Evolutionary conservation across 1,140 invertebrate genomes (phyloP), one percentile per base, ranked within the genome.

Genomic region (Pseudomyrmex flavicornis): DNA sequence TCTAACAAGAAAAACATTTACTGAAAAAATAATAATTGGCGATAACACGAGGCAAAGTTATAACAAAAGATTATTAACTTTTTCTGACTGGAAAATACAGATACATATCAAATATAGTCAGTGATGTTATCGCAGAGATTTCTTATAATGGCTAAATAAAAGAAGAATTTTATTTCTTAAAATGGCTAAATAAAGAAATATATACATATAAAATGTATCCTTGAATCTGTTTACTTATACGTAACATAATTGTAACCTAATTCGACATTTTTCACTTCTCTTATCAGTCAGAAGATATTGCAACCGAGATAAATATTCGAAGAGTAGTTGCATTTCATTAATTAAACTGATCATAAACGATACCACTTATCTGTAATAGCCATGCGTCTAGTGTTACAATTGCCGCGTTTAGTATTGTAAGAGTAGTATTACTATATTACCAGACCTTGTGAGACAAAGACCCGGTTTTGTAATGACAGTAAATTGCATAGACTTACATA

Each of bases 21-120:
- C 44, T 77, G 20, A 17, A 52, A 54, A 69, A 69, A 35, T 26
- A 26, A 44, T 79, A 2, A 12, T 10, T 79, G 0, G 44, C 52
- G 35, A 79, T 79, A 69, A 77, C 15, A 77, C 58, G 13, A 77
- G 26, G 12, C 2, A 56, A 1, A 13, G 26, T 26, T 35, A 35
- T 35, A 35, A 35, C 35, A 7, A 35, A 35, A 35, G 4, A 35
- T 35, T 35, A 35, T 35, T 22, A 44, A 56, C 68, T 17, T 56
- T n/a, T 66, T 56, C 2, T 17, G 22, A 68, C 9, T 9, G 22
- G 7, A 20, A 56, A 13, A 66, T 3, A 17, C 46, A 17, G 2
- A 26, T 35, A 7, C 4, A 7, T 59, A n/a, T 22, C 46, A 68
- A 61, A 61, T 15, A 44, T 15, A 44, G 17, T 17, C 22, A 54